These are phyloP conservation scores for Torymus tubicola DNA, from an alignment of 2,888 invertebrate species.

Conservation along the genomic window DNA sequence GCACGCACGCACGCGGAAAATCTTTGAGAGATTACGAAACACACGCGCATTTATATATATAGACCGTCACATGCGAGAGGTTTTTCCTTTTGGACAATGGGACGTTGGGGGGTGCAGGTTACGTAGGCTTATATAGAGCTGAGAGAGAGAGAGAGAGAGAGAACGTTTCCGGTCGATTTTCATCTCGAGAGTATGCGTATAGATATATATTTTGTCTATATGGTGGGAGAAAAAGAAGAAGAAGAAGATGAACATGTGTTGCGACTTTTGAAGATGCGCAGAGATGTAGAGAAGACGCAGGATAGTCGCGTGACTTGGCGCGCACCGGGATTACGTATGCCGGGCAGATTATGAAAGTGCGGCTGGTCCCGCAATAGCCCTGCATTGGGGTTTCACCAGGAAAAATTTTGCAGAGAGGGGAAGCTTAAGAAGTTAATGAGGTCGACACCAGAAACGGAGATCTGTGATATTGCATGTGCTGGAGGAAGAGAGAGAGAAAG, in stretches of 20 bases:
- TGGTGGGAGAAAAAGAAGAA: too few species aligned
- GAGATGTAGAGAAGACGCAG: background rate
- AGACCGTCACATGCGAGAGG: background rate
- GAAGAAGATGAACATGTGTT: conserved; percentile 16
- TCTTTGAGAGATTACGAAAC: background rate
- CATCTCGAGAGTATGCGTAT: background rate
- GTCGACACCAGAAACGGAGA: too few species aligned
- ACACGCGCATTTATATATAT: conserved; percentile 41
- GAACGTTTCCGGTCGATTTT: conserved; percentile 16
- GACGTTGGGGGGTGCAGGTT: conserved; percentile 8
- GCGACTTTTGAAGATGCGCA: conserved; percentile 18
- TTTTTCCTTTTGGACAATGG: conserved; percentile 8
- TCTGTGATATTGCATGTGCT: too few species aligned
- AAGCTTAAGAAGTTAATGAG: too few species aligned
- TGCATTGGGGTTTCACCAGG: conserved; percentile 4
- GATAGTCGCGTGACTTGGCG: conserved; percentile 6
- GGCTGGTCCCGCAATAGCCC: too few species aligned
- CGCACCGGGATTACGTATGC: conserved; percentile 43
- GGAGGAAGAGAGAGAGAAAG: too few species aligned
- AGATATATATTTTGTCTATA: background rate
- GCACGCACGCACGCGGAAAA: background rate
- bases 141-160: too few species aligned
- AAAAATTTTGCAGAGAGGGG: background rate
- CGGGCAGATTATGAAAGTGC: conserved; percentile 15
- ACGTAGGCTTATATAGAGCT: conserved; percentile 7